Evolutionary conservation across 2,113 vertebrate species (phyloP).

Genomic region (Chionodraco myersi): DNA sequence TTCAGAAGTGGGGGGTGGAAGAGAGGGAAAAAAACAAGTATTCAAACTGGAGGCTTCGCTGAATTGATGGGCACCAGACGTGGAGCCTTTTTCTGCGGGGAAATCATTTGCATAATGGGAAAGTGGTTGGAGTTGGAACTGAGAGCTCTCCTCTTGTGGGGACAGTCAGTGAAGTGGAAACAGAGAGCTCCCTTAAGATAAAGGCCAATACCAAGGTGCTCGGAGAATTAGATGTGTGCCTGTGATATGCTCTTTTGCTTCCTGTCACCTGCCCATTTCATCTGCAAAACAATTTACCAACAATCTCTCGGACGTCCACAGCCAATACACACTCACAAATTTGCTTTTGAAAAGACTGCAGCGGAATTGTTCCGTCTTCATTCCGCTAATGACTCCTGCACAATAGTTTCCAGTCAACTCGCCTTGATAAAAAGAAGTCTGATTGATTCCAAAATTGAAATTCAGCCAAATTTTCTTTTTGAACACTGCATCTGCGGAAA

Average conservation of each 20-base stretch:
- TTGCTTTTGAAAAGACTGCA: constrained; percentile 44
- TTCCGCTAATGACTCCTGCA: constrained; percentile 48
- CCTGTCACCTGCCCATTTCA: constrained; percentile 69
- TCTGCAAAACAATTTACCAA: constrained; percentile 74
- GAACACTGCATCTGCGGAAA: constrained; percentile 9
- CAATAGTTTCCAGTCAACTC: constrained; percentile 46
- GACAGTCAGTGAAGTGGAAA: constrained; percentile 73
- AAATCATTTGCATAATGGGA: constrained; percentile 83
- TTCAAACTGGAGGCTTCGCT: constrained; percentile 72
- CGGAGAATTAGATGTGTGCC: constrained; percentile 50
- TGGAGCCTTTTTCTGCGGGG: constrained; percentile 77
- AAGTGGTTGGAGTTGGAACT: constrained; percentile 76
- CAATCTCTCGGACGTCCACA: constrained; percentile 43
- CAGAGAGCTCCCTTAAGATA: constrained; percentile 68
- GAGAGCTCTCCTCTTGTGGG: constrained; percentile 74
- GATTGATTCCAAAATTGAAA: constrained; percentile 54
- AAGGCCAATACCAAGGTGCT: constrained; percentile 58
- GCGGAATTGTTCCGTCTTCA: constrained; percentile 33
- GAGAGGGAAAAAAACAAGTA: constrained; percentile 51
- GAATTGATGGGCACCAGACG: constrained; percentile 78
- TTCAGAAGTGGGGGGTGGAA: constrained; percentile 63
- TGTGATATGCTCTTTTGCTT: constrained; percentile 55
- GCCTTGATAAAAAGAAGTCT: constrained; percentile 30
- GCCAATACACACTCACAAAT: constrained; percentile 50
- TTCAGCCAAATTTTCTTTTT: constrained; percentile 37